Percentiles rank a stretch among this genome's conserved stretches.
Conservation (phyloP, 1,140 invertebrate species). For the Metopolophium dirhodum region DNA sequence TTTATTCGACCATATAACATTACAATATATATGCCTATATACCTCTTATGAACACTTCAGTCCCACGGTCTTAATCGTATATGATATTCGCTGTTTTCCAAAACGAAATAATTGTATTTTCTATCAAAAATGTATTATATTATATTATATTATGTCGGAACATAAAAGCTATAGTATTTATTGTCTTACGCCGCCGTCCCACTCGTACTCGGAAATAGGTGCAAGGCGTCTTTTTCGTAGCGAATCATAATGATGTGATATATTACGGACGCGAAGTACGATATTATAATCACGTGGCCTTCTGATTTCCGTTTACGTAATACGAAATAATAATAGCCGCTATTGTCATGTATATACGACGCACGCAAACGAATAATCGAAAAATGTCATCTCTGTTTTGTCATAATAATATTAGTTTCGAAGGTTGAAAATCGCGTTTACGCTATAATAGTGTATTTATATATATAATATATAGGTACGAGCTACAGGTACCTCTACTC, state of each 20-base stretch:
- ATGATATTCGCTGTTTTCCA: neutral
- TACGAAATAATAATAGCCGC: neutral
- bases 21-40: no score
- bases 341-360: neutral
- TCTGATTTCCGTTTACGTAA: neutral
- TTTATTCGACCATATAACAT: neutral
- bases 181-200: neutral
- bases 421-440: neutral
- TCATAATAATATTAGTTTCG: neutral
- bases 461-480: no score
- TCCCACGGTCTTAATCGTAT: neutral
- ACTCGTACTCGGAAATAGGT: neutral
- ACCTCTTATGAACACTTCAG: neutral
- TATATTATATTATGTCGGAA: neutral
- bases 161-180: constrained; percentile 6
- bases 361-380: neutral
- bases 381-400: neutral
- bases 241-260: neutral
- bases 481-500: neutral
- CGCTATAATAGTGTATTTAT: no score
- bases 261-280: no score
- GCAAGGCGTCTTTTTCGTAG: neutral
- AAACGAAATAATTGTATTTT: neutral
- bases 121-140: neutral
- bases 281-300: neutral